Evolutionary conservation across 2,888 invertebrate genomes (phyloP), one percentile per base, ranked within the genome.

Genomic region (Stictocephala bisonia): DNA sequence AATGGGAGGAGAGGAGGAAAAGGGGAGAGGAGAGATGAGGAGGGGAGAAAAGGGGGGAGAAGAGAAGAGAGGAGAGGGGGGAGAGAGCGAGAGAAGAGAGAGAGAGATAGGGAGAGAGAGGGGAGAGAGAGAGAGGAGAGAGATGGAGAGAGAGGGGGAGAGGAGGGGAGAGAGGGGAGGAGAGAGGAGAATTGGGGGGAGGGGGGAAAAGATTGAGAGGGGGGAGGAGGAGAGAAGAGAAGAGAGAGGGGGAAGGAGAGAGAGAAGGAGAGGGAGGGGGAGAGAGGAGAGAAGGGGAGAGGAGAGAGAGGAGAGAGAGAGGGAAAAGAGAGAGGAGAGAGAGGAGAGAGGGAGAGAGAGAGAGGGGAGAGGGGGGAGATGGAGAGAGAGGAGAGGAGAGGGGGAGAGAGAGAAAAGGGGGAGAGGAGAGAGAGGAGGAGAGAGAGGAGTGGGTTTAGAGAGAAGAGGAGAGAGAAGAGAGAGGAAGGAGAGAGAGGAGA

Each of bases 31-130:
- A 50, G 18, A 50, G 15, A 4, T 22, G 24, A 13, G 24, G 11
- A n/a, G 24, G 24, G 50, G 15, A 4, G 50, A 20, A 50, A 50
- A 24, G 24, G n/a, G 1, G 50, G 9, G 1, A 7, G 15, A 3
- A 50, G 24, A 50, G 50, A 50, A 24, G 50, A 50, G 6, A 24
- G 20, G 50, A 24, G 50, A n/a, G 50, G n/a, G n/a, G n/a, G n/a
- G n/a, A n/a, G n/a, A n/a, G n/a, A n/a, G n/a, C n/a, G n/a, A n/a
- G n/a, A n/a, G n/a, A n/a, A n/a, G n/a, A n/a, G n/a, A n/a, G n/a
- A n/a, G n/a, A n/a, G n/a, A n/a, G n/a, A n/a, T n/a, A 22, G 50
- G 13, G 50, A n/a, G 24, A 24, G 20, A 22, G 24, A 50, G 24
- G 20, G 24, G 24, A 50, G n/a, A n/a, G n/a, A n/a, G n/a, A n/a